Evolutionary conservation across 2,113 vertebrate species (phyloP), one percentile per base, ranked within the genome.

Genomic region (Fulmarus glacialis): DNA sequence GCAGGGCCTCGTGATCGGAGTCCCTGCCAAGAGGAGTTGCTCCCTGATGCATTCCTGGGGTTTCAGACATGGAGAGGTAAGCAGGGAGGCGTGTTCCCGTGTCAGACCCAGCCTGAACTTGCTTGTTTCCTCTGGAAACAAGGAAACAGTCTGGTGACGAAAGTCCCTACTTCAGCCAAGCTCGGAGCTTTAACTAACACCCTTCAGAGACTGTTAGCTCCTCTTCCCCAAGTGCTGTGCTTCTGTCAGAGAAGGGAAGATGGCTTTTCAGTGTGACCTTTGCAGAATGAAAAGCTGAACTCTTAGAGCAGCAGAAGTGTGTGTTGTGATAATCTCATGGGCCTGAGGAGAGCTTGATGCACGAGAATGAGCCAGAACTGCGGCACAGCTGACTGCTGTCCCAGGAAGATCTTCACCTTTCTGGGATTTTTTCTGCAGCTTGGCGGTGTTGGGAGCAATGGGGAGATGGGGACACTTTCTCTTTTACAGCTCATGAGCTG

Each of bases 121-220:
- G 90, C 52, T 78, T 26, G 17, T 91, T 96, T 94, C 84, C 74
- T 86, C 42, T 94, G 87, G 82, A 92, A 89, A 70, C 27, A 42
- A 21, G 91, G 72, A 47, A 87, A 32, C 14, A 21, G 52, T 38
- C 21, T 85, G 66, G 36, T 86, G 67, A 80, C 3, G 17, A 8
- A 91, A 77, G 26, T 77, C 70, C 18, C 27, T 42, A 62, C 48
- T 87, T 72, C 58, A 60, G 66, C 40, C 56, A 91, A 91, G 58
- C 36, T 87, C 3, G 2, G 66, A 85, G 82, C 53, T 82, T 82
- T 56, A 53, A 2, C 59, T 67, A 24, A 42, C 70, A 74, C 81
- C 34, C 43, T 86, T 86, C 67, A 60, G 79, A 42, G 50, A 9
- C 45, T 53, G 53, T 60, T 74, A 36, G 77, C 40, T 72, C 26